phyloP scores from a whole-genome alignment of 1,140 invertebrate species.

The Pentalonia nigronervosa region DNA sequence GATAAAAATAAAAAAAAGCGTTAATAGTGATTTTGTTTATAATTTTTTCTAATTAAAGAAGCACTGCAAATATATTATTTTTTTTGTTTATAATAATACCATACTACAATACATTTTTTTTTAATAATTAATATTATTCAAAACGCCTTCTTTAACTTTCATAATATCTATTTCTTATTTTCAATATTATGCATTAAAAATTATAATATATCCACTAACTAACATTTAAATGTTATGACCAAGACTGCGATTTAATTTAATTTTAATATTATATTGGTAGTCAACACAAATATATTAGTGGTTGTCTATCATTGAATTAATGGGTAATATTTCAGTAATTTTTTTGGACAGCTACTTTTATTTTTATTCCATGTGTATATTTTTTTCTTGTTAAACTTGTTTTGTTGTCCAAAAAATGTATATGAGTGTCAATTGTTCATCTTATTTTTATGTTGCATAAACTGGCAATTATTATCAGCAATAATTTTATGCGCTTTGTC shows the following conservation, averaged over 20 bases:
- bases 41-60: background rate
- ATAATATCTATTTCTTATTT: background rate
- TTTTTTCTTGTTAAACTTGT: constrained; percentile 26
- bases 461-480: constrained; percentile 43
- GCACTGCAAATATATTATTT: background rate
- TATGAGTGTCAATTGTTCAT: constrained; percentile 17
- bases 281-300: background rate
- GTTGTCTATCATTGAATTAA: background rate
- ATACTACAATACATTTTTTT: background rate
- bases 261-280: constrained; percentile 36
- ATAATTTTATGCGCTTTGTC: constrained; percentile 32
- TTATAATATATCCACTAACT: background rate
- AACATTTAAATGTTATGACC: constrained; percentile 31
- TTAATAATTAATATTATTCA: background rate
- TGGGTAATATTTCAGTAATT: constrained; percentile 35
- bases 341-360: constrained; percentile 34
- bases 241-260: constrained; percentile 48
- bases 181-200: background rate
- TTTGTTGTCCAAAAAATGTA: constrained; percentile 16
- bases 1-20: background rate
- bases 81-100: background rate
- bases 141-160: background rate
- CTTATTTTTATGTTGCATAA: constrained; percentile 47
- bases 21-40: background rate
- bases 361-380: constrained; percentile 33